A percentile compares a stretch with the other conserved stretches of the same genome.
These are phyloP conservation scores for Hystrix cristata DNA, from an alignment of 2,113 vertebrate genomes.

Conservation along the genomic window DNA sequence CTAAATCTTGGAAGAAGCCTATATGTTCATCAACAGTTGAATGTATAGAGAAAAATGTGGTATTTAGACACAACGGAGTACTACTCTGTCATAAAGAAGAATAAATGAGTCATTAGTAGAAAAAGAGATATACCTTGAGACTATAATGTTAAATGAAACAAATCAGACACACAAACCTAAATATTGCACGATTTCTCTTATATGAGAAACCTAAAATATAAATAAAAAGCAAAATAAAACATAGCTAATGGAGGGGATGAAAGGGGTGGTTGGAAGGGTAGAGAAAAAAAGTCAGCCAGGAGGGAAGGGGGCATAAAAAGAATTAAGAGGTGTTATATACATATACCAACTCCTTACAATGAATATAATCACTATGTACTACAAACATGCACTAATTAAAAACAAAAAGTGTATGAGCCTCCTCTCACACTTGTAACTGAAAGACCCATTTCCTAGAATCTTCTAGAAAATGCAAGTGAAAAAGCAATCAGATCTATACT, in stretches of 20 bases:
- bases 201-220: background rate
- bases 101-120: background rate
- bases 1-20: background rate
- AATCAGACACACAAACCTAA: background rate
- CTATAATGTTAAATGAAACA: background rate
- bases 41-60: background rate
- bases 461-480: background rate
- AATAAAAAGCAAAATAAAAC: background rate
- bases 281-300: background rate
- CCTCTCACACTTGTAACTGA: conserved; percentile 13
- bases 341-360: background rate
- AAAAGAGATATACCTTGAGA: background rate
- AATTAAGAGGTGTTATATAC: background rate
- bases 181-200: background rate
- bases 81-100: background rate
- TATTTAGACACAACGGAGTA: background rate
- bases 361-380: background rate
- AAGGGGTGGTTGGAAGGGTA: no score
- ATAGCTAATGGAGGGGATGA: background rate
- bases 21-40: background rate
- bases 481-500: background rate
- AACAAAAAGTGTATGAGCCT: background rate
- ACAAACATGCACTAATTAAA: background rate
- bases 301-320: background rate
- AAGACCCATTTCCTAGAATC: conserved; percentile 43